Evolutionary conservation across 1,140 invertebrate genomes (phyloP).

Genomic region (Pachyrhynchus sulphureomaculatus): DNA sequence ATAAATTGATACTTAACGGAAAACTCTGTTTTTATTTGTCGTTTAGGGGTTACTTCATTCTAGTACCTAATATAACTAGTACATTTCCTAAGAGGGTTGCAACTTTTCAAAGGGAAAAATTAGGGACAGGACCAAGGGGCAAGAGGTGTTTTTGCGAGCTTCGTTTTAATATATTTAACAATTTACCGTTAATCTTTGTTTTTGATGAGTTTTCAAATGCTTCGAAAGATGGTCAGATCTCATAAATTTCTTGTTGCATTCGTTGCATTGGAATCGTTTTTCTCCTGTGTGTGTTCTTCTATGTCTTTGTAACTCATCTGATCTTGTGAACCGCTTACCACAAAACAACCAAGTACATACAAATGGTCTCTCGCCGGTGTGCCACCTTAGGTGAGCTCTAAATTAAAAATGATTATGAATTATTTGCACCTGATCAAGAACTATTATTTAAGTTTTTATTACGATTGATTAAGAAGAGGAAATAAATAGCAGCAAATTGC

Average conservation of each 20-base stretch:
- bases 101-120: too few species aligned
- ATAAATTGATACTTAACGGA: too few species aligned
- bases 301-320: constrained; percentile 93
- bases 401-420: background rate
- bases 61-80: too few species aligned
- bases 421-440: too few species aligned
- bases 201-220: constrained; percentile 83
- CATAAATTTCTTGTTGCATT: constrained; percentile 87
- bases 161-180: background rate
- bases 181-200: constrained; percentile 68
- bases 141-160: too few species aligned
- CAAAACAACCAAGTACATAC: constrained; percentile 83
- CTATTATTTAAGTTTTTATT: too few species aligned
- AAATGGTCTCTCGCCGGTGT: constrained; percentile 84
- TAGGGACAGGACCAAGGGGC: too few species aligned
- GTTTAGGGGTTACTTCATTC: too few species aligned
- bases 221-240: constrained; percentile 84
- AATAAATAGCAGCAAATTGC: too few species aligned
- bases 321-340: constrained; percentile 88
- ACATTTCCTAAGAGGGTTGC: too few species aligned
- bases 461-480: too few species aligned
- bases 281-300: constrained; percentile 87
- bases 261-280: constrained; percentile 81
- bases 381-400: constrained; percentile 78
- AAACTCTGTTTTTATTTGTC: too few species aligned